Percentiles rank a stretch among this genome's conserved stretches.
Evolutionary conservation across 2,797 vertebrate genomes (phyloP).

Genomic region (Nannoperca australis): DNA sequence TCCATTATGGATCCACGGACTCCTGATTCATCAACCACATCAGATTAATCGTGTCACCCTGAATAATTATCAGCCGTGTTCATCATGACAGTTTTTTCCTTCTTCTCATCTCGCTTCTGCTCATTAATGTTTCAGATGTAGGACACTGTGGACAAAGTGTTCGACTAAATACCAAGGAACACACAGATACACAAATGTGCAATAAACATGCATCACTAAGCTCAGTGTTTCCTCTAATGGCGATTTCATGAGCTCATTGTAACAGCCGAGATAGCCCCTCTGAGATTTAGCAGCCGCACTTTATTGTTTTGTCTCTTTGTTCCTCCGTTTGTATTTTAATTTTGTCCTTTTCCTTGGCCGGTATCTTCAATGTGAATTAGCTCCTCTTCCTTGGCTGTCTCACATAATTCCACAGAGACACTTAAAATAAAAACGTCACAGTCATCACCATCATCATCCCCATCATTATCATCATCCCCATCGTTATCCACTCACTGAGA

Average conservation of each 20-base stretch:
- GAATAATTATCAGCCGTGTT: constrained; percentile 70
- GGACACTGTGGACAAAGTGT: constrained; percentile 43
- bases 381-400: constrained; percentile 19
- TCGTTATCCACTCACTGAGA: constrained; percentile 45
- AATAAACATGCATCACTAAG: constrained; percentile 47
- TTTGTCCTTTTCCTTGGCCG: constrained; percentile 9
- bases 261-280: constrained; percentile 28
- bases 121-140: constrained; percentile 74
- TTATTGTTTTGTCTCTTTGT: constrained; percentile 31
- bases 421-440: constrained; percentile 45
- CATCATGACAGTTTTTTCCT: constrained; percentile 48
- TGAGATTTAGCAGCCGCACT: constrained; percentile 30
- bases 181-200: constrained; percentile 40
- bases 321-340: constrained; percentile 26
- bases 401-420: constrained; percentile 28
- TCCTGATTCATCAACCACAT: constrained; percentile 56
- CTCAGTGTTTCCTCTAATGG: constrained; percentile 42
- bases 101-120: constrained; percentile 47
- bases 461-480: constrained; percentile 5
- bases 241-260: constrained; percentile 47
- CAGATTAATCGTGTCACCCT: constrained; percentile 70
- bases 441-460: not conserved
- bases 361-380: constrained; percentile 35
- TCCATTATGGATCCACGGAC: constrained; percentile 15
- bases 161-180: constrained; percentile 46